Base-by-base conservation (phyloP, 1,140 invertebrate genomes). In the Sycophaga agraensis region DNA sequence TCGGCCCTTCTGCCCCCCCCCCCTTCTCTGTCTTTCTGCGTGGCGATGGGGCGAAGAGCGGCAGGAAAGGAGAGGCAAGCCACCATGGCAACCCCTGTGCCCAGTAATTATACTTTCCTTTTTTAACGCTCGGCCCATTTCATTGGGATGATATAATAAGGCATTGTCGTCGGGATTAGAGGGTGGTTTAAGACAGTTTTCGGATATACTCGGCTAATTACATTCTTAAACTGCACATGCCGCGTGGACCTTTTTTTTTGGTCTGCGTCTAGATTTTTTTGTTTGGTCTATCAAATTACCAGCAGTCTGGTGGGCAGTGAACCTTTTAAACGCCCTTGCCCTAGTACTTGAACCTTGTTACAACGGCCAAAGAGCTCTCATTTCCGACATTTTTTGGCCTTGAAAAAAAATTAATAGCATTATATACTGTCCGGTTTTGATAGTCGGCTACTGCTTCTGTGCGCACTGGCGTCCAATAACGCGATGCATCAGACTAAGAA, bases 51-150 rank as follows among this genome's bases (percentile, higher is more conserved):
- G 11, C 11, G 28, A 11, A 31, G 28, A 31, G 28, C 28, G 11
- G 28, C 28, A 11, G 28, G 28, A 31, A 31, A 31, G 4, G 5
- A 11, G 4, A 31, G 5, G 11, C 28, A 4, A 31, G 28, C 28
- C 59, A 56, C 65, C 68, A 71, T 72, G 53, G 72, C 71, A 73
- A 76, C 74, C 72, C 73, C 73, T 70, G 63, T 68, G 60, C n/a
- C n/a, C 70, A 67, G 71, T 76, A 76, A 76, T 76, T 75, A 75
- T 72, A 68, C 70, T 73, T 75, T 76, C 69, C 68, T 74, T 74
- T 61, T 76, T 74, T 76, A n/a, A 75, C 68, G 72, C 75, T 68
- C 70, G 67, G 68, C 66, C 69, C 73, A 75, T 75, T 75, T 76
- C 74, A 76, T 74, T 71, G 67, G 59, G 21, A 64, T 67, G 69